Base-by-base conservation (phyloP, 1,140 invertebrate species). In the Lutraria rhynchaena region DNA sequence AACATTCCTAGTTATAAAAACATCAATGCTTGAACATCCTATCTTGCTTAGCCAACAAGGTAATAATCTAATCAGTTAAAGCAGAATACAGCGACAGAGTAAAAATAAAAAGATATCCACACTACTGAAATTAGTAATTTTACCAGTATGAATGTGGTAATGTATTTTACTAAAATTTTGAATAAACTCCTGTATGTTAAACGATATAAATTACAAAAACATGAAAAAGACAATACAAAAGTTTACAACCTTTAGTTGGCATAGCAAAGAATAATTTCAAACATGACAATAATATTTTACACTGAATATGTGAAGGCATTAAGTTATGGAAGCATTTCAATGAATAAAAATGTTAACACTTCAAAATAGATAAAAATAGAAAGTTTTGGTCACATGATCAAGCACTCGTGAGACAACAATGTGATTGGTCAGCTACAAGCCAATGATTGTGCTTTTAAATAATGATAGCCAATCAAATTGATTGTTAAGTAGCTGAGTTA, bases 381-480 rank as follows among this genome's bases (percentile, higher is more conserved):
- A 51, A 24, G 37, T 41, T 41, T 19, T 60, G 61, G 76, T 80
- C 76, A 80, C 76, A 80, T 80, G 76, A 67, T 80, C 76, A 80
- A 67, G 76, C 76, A 80, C 63, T 80, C 58, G 51, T 69, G 76
- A 80, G 63, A 80, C 65, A 80, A 80, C 53, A 80, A 51, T 69
- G 65, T 80, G 76, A 80, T 80, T 80, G 63, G 61, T 80, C 75
- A 78, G 76, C 76, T 70, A 80, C 76, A 31, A 80, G 55, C 76
- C 76, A 80, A 80, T 70, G 76, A 80, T 69, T 80, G 76, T 69
- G 76, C 65, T 80, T 80, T 41, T 35, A 70, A n/a, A 37, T 29
- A 69, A 67, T 58, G 58, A 69, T 80, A 65, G 76, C 76, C 76
- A 80, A 80, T 80, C 76, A 70, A 60, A 80, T 70, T 63, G 67